These are phyloP conservation scores for Scaptomyza tumidula DNA, from an alignment of 2,888 invertebrate species.

Conservation along the genomic window DNA sequence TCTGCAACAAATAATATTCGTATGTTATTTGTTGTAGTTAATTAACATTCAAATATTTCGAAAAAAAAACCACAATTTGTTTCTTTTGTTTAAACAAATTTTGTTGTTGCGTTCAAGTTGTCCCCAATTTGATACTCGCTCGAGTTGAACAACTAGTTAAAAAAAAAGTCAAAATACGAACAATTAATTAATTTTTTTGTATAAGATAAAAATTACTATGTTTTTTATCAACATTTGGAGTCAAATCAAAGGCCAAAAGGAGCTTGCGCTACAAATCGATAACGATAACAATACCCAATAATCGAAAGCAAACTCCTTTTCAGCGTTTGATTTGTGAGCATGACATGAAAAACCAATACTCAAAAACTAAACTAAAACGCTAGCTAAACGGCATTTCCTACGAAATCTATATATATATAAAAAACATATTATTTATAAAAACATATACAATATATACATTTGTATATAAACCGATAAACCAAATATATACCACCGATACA, in stretches of 20 bases:
- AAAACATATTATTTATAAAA: slow-evolving; percentile 13
- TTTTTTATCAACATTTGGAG: slow-evolving; percentile 82
- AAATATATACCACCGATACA: slow-evolving; percentile 36
- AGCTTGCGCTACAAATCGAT: slow-evolving; percentile 36
- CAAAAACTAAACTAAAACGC: slow-evolving; percentile 11
- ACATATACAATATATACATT: background rate
- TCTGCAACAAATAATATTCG: slow-evolving; percentile 43
- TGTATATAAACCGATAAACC: slow-evolving; percentile 17
- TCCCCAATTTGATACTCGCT: slow-evolving; percentile 36
- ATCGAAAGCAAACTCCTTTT: slow-evolving; percentile 56
- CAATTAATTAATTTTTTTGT: slow-evolving; percentile 78
- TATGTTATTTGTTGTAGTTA: slow-evolving; percentile 40
- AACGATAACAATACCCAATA: background rate
- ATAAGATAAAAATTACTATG: slow-evolving; percentile 82
- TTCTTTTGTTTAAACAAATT: slow-evolving; percentile 43
- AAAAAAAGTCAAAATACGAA: slow-evolving; percentile 16
- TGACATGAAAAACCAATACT: slow-evolving; percentile 33
- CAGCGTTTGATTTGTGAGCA: slow-evolving; percentile 60
- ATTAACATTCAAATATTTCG: slow-evolving; percentile 32
- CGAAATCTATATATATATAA: slow-evolving; percentile 18
- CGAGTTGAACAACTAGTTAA: slow-evolving; percentile 6
- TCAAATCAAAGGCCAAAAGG: slow-evolving; percentile 54
- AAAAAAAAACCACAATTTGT: slow-evolving; percentile 38
- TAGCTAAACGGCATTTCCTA: slow-evolving; percentile 37
- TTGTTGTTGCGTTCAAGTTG: slow-evolving; percentile 51